These are phyloP conservation scores for Gymnopithys bicolor DNA, from an alignment of 2,797 vertebrate species.

Conservation along the genomic window DNA sequence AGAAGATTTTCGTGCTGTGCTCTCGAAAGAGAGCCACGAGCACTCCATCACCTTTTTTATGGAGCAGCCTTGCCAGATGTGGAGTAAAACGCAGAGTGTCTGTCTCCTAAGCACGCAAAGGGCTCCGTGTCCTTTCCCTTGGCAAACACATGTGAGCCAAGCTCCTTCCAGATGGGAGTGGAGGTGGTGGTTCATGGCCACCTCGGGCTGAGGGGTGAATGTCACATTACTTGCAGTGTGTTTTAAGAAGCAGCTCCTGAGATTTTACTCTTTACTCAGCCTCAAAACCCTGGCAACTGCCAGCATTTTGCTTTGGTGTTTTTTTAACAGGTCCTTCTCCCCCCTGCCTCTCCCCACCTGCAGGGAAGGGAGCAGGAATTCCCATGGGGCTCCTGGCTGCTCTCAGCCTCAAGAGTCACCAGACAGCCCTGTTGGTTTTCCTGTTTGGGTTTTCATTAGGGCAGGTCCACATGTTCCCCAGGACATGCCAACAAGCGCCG, in stretches of 20 bases:
- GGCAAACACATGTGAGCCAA: neutral
- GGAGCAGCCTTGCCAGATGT: constrained; percentile 41
- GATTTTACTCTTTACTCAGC: neutral
- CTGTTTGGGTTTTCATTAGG: neutral
- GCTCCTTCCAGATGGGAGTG: neutral
- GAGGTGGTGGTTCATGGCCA: neutral
- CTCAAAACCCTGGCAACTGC: neutral
- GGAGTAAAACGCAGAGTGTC: rapidly evolving
- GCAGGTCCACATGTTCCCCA: neutral
- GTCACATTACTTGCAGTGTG: neutral
- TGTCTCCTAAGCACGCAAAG: neutral
- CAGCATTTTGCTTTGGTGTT: neutral
- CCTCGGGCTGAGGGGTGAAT: rapidly evolving
- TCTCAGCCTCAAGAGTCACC: neutral
- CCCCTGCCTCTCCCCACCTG: neutral
- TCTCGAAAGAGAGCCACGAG: constrained; percentile 37
- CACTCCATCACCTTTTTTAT: constrained; percentile 53
- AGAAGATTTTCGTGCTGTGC: constrained; percentile 2
- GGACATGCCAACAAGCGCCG: rapidly evolving
- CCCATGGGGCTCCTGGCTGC: neutral
- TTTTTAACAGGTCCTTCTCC: neutral
- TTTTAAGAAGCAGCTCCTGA: neutral
- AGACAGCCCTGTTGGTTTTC: neutral
- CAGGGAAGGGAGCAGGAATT: neutral
- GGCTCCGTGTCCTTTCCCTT: neutral